Evolutionary conservation across 2,113 vertebrate genomes (phyloP), one percentile per base, ranked within the genome.

Genomic region (Pleuronectes platessa): DNA sequence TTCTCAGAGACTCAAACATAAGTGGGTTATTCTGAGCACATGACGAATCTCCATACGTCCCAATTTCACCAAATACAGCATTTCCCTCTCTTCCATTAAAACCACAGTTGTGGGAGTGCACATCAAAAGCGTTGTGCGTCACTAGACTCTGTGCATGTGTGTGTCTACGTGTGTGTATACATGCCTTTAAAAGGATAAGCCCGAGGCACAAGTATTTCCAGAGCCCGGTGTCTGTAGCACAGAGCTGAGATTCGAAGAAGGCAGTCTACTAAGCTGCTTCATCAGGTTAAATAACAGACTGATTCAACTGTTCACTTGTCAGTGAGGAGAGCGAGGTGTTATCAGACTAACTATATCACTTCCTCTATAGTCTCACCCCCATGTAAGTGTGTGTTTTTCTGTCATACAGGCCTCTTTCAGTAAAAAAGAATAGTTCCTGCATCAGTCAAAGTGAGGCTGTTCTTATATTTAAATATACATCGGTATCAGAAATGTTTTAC

Each of bases 111-210:
- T 59, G 45, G 55, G 60, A 64, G 66, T 12, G 40, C 15, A 65
- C 61, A 73, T 79, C 76, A 61, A 70, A 74, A 77, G 42, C 56
- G 49, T 47, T 56, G 69, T 71, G 63, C 65, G 74, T 86, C 76
- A 86, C 79, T 51, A 20, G 55, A 67, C 51, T 49, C 27, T 67
- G 47, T 62, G 49, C 47, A 26, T 71, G 40, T 66, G 49, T 54
- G 24, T 71, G 27, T 63, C n/a, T 35, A 13, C 62, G 7, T 61
- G 37, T 68, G n/a, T 78, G 65, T 53, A 23, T 24, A 15, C 60
- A 68, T 85, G 79, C 68, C 85, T 90, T 79, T 88, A 88, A 86
- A 85, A 85, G 85, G 87, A 83, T 74, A 87, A 82, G 55, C 51
- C 40, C 26, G 15, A 20, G 18, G 68, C 74, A 81, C 40, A 64